These are phyloP conservation scores for Ridgeia piscesae DNA, from an alignment of 1,140 invertebrate species.

Conservation along the genomic window DNA sequence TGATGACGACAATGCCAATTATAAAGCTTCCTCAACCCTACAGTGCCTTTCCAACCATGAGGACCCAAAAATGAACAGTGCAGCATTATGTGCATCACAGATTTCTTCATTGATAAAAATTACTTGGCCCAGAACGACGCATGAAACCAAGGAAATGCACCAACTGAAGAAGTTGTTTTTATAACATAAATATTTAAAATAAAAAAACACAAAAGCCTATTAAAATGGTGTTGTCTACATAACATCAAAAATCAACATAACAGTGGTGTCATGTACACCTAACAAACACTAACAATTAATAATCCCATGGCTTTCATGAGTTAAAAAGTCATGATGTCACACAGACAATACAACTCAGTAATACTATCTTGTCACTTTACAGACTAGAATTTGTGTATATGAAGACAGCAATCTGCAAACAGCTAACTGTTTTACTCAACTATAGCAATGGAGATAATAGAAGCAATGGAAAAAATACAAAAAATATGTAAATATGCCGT, in stretches of 20 bases:
- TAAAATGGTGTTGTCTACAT: background rate
- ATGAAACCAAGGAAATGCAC: background rate
- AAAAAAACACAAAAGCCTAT: no score
- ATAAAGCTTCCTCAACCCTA: background rate
- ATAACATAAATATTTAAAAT: no score
- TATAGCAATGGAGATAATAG: background rate
- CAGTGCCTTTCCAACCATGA: background rate
- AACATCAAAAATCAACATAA: background rate
- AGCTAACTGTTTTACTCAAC: background rate
- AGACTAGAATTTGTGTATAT: background rate
- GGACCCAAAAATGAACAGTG: background rate
- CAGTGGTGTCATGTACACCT: background rate
- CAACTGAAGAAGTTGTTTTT: background rate
- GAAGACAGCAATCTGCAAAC: no score
- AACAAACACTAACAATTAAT: background rate
- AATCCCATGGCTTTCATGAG: no score
- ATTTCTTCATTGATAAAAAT: background rate
- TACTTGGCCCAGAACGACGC: background rate
- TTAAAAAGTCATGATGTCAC: background rate
- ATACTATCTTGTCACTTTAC: background rate
- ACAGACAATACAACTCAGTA: background rate
- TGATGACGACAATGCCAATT: background rate
- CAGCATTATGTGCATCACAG: slow-evolving; percentile 3
- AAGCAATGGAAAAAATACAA: background rate
- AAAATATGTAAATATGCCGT: background rate